phyloP scores from a whole-genome alignment of 2,797 vertebrate species.

The Propithecus deckenii region DNA sequence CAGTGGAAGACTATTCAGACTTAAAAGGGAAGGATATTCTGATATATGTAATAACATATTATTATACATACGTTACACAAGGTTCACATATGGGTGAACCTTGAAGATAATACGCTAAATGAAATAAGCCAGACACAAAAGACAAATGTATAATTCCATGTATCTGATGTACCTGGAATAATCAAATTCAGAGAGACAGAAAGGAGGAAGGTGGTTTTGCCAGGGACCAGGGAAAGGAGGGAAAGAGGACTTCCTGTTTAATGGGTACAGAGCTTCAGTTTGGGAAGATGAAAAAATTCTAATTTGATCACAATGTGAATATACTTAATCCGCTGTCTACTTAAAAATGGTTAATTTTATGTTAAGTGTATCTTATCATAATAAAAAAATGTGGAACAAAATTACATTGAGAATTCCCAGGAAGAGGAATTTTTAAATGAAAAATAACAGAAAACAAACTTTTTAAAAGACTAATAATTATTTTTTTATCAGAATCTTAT shows the following conservation, averaged over 20 bases:
- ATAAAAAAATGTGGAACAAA: slow-evolving; percentile 14
- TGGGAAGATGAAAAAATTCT: neutral
- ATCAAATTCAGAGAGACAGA: neutral
- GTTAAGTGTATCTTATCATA: neutral
- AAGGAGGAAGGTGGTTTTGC: neutral
- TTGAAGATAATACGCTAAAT: neutral
- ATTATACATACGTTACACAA: too few relatives aligned
- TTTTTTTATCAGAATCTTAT: neutral
- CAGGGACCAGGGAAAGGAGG: neutral
- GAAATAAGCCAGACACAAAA: neutral
- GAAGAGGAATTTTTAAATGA: neutral
- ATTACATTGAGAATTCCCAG: neutral
- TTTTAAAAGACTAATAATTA: neutral
- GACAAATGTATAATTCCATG: neutral
- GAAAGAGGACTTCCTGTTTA: neutral
- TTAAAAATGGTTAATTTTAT: neutral
- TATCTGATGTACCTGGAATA: neutral
- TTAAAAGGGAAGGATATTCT: neutral
- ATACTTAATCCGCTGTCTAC: neutral
- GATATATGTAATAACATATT: neutral
- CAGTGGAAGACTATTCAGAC: neutral
- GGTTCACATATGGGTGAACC: neutral
- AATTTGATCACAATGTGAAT: neutral
- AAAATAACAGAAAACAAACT: neutral
- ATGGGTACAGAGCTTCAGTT: neutral